These are phyloP conservation scores for Perca flavescens DNA, from an alignment of 2,113 vertebrate species.

Conservation along the genomic window DNA sequence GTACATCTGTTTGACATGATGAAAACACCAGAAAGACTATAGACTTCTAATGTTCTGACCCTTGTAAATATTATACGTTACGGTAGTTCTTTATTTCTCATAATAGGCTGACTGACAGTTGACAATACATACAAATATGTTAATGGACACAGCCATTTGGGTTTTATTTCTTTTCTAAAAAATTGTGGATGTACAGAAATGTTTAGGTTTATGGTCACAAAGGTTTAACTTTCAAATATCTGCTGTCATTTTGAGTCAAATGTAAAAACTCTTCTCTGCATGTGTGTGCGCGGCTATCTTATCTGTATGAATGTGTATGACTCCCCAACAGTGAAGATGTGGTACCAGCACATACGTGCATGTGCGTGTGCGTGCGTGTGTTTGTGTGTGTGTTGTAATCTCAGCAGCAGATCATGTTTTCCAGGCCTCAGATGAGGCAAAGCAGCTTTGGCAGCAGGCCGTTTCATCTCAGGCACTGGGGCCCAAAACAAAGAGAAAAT, in stretches of 20 bases:
- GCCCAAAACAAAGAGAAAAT: conserved; percentile 90
- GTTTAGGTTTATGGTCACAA: conserved; percentile 6
- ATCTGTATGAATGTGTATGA: conserved; percentile 67
- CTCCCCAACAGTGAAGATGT: conserved; percentile 58
- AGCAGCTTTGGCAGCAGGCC: conserved; percentile 85
- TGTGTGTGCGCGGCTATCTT: conserved; percentile 19
- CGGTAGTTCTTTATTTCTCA: neutral
- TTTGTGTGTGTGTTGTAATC: conserved; percentile 82
- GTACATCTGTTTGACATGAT: neutral
- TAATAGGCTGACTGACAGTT: neutral
- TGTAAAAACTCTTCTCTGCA: conserved; percentile 16
- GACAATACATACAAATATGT: neutral
- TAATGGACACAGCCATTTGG: neutral
- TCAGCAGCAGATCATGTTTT: conserved; percentile 88
- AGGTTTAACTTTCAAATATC: conserved; percentile 28
- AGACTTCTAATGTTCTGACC: neutral
- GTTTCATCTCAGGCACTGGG: conserved; percentile 88
- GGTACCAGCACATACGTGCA: conserved; percentile 50
- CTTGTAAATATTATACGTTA: neutral
- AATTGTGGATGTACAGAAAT: neutral
- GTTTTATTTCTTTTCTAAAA: neutral
- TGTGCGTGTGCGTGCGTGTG: conserved; percentile 49
- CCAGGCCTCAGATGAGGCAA: conserved; percentile 87
- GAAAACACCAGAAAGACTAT: neutral
- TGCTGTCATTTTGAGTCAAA: conserved; percentile 24